Percentiles rank a stretch among this genome's conserved stretches.
Evolutionary conservation across 1,140 invertebrate genomes (phyloP).

Genomic region (Brachionus plicatilis): DNA sequence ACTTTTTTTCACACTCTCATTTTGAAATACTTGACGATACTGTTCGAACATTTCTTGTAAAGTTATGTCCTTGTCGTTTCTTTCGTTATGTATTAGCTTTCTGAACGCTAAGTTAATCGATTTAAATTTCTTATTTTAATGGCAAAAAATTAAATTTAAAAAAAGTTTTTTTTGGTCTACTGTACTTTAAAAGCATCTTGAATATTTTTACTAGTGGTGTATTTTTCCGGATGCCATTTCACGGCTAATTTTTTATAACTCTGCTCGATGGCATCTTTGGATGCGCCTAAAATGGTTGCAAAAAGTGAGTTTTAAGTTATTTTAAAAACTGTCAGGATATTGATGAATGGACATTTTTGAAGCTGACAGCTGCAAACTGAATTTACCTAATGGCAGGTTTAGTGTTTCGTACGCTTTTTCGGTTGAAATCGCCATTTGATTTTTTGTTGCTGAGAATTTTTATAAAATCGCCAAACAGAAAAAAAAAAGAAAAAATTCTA

Average conservation of each 20-base stretch:
- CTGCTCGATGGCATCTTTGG: slow-evolving; percentile 48
- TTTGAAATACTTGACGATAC: slow-evolving; percentile 48
- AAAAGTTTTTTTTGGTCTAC: background rate
- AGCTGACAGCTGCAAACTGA: background rate
- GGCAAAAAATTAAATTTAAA: background rate
- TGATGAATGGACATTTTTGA: background rate
- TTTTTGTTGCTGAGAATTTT: background rate
- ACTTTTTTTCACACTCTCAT: slow-evolving; percentile 44
- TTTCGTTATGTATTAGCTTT: slow-evolving; percentile 44
- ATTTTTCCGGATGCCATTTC: slow-evolving; percentile 98
- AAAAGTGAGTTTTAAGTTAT: background rate
- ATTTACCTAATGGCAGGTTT: slow-evolving; percentile 41
- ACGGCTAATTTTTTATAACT: slow-evolving; percentile 83
- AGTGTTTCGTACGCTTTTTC: slow-evolving; percentile 42
- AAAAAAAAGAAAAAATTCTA: background rate
- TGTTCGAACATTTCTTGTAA: slow-evolving; percentile 47
- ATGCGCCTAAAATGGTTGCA: slow-evolving; percentile 46
- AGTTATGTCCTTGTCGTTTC: slow-evolving; percentile 42
- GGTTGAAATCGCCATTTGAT: slow-evolving; percentile 41
- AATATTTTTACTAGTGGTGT: slow-evolving; percentile 49
- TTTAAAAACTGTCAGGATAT: background rate
- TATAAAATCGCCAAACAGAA: slow-evolving; percentile 6
- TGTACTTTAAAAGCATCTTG: slow-evolving; percentile 47
- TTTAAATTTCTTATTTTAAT: slow-evolving; percentile 47
- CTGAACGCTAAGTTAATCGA: slow-evolving; percentile 47